A percentile compares a stretch with the other conserved stretches of the same genome.
Conservation (phyloP, 2,797 vertebrate genomes). For the Ctenosaura bakeri region DNA sequence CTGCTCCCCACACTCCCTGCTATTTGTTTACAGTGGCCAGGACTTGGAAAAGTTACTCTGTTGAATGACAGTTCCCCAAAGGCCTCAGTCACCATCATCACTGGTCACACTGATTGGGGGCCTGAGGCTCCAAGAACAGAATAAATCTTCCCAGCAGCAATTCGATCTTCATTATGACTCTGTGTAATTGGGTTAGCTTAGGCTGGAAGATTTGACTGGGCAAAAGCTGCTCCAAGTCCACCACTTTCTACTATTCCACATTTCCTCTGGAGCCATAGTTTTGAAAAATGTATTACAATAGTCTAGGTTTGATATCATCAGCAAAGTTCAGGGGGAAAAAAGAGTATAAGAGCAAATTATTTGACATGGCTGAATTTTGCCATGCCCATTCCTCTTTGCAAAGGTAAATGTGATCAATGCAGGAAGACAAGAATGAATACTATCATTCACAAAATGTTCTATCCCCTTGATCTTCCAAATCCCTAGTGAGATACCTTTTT, state of each 20-base stretch:
- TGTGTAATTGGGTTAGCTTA: not conserved
- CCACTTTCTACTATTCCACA: not conserved
- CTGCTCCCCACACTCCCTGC: not conserved
- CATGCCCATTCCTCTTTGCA: not conserved
- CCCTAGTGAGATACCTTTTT: too few species aligned
- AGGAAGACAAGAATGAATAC: not conserved
- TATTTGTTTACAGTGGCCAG: too few species aligned
- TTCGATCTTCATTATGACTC: not conserved
- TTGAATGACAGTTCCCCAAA: not conserved
- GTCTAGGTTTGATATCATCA: not conserved
- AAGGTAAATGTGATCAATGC: not conserved
- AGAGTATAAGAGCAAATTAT: not conserved
- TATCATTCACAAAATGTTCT: not conserved
- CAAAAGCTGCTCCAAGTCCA: not conserved
- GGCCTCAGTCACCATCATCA: not conserved
- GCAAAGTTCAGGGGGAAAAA: not conserved
- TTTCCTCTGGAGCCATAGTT: not conserved
- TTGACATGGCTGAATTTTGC: too few species aligned
- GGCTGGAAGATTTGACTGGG: not conserved
- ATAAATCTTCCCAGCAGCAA: not conserved
- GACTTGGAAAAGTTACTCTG: too few species aligned
- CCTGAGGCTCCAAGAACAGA: not conserved
- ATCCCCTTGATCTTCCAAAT: not conserved
- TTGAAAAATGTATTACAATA: not conserved
- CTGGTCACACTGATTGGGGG: too few species aligned